Evolutionary conservation across 92 coral and sea anemone species (phyloP).

Genomic region (Metridium senile): DNA sequence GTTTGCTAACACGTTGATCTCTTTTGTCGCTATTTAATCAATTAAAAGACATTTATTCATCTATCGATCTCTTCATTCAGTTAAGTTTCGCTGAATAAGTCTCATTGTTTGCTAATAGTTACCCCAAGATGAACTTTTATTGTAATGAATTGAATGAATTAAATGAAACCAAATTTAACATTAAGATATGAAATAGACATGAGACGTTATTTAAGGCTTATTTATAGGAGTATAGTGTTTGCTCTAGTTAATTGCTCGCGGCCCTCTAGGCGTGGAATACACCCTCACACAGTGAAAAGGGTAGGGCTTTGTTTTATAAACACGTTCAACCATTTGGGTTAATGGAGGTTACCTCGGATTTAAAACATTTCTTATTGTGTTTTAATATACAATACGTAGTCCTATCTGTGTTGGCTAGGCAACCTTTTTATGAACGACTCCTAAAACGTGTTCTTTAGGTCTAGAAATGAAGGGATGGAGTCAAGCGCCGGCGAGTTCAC

Average conservation of each 20-base stretch:
- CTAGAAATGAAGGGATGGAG: background rate
- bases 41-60: background rate
- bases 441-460: slow-evolving; percentile 21
- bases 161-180: too few relatives aligned
- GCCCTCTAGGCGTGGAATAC: slow-evolving; percentile 7
- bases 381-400: slow-evolving; percentile 8
- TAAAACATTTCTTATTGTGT: slow-evolving; percentile 20
- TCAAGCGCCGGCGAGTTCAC: slow-evolving; percentile 1
- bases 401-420: slow-evolving; percentile 27
- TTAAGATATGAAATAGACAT: background rate
- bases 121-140: background rate
- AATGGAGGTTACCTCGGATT: background rate
- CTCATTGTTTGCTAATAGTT: background rate
- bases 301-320: slow-evolving; percentile 11
- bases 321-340: background rate
- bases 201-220: background rate
- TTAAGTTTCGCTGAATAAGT: background rate
- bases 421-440: slow-evolving; percentile 1
- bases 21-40: background rate
- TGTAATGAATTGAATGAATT: too few relatives aligned
- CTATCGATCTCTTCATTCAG: background rate
- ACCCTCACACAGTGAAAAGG: background rate
- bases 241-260: background rate
- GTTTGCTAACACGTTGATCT: slow-evolving; percentile 3
- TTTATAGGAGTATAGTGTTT: background rate